Evolutionary conservation across 1,140 invertebrate species (phyloP).

Genomic region (Pseudomyrmex flavicornis): DNA sequence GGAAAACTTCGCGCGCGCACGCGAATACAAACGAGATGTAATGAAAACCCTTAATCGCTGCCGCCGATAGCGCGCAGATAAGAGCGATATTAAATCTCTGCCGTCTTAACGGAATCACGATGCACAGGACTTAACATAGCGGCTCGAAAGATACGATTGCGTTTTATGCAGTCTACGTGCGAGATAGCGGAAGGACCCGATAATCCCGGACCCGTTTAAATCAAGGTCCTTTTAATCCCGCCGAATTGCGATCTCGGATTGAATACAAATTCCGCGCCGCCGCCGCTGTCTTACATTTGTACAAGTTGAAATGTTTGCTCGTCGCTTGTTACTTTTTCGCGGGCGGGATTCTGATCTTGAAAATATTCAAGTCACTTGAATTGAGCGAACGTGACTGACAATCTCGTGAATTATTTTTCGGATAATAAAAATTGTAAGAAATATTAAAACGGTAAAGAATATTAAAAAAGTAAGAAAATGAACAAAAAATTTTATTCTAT

Average conservation of each 20-base stretch:
- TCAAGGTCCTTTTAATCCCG: conserved; percentile 52
- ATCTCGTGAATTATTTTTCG: neutral
- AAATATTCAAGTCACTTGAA: conserved; percentile 24
- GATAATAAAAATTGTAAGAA: neutral
- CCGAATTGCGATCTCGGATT: conserved; percentile 46
- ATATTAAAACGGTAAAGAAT: neutral
- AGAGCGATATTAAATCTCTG: conserved; percentile 39
- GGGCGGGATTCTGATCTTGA: neutral
- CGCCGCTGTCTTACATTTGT: conserved; percentile 33
- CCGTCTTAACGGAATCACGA: conserved; percentile 17
- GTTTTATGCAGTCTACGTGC: conserved; percentile 56
- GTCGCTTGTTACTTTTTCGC: neutral
- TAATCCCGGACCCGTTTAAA: conserved; percentile 53
- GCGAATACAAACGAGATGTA: neutral
- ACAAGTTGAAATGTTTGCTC: conserved; percentile 31
- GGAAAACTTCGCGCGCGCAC: neutral
- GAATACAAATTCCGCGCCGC: conserved; percentile 48
- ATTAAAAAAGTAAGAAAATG: neutral
- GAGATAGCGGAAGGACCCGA: conserved; percentile 34
- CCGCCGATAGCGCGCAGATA: neutral
- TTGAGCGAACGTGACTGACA: neutral
- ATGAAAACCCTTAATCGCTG: conserved; percentile 6
- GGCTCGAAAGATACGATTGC: conserved; percentile 43
- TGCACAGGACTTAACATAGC: neutral
- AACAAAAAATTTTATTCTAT: neutral